Percentiles rank a stretch among this genome's conserved stretches.
Conservation (phyloP, 1,140 invertebrate genomes). For the Sitobion miscanthi region DNA sequence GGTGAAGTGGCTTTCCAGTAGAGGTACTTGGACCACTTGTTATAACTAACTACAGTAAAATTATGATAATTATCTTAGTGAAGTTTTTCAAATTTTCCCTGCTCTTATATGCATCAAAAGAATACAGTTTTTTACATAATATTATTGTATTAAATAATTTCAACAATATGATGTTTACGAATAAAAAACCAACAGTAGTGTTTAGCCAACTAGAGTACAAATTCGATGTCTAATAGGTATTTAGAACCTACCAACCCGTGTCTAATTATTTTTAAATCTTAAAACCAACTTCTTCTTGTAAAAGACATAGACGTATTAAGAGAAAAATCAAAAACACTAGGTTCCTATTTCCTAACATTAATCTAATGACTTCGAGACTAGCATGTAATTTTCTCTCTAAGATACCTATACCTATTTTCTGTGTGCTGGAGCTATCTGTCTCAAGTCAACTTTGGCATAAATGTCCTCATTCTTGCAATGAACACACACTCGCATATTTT, state of each 20-base stretch:
- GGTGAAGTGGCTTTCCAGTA: background rate
- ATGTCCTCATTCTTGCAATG: background rate
- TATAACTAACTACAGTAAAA: background rate
- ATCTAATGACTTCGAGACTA: background rate
- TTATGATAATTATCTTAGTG: background rate
- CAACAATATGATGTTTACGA: background rate
- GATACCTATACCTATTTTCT: background rate
- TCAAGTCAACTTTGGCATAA: background rate
- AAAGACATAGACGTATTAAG: background rate
- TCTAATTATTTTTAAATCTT: background rate
- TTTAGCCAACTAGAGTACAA: background rate
- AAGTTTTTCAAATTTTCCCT: background rate
- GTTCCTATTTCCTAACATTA: background rate
- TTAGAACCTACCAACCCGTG: background rate
- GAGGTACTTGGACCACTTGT: background rate
- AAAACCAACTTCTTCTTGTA: background rate
- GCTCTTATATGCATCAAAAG: background rate
- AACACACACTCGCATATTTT: background rate
- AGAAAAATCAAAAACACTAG: background rate
- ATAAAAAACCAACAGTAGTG: background rate
- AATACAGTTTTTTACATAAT: background rate
- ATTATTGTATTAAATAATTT: background rate
- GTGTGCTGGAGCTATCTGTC: background rate
- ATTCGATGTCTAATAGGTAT: background rate
- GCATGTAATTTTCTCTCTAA: background rate